Conservation (phyloP, 2,797 vertebrate species). For the Emys orbicularis region DNA sequence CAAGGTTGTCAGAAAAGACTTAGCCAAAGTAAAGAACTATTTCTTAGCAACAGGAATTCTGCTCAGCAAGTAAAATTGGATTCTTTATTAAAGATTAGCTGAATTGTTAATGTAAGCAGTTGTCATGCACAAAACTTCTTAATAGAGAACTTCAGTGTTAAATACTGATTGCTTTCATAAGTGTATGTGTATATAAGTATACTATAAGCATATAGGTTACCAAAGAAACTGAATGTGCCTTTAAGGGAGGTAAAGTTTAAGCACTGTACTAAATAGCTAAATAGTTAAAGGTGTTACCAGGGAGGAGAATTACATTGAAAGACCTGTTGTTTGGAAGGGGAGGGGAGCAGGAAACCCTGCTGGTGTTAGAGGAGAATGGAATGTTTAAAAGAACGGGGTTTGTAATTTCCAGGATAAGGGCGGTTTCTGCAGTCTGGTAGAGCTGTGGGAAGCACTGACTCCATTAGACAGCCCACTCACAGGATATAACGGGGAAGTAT, state of each 20-base stretch:
- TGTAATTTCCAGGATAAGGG: constrained; percentile 87
- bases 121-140: background rate
- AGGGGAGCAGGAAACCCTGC: constrained; percentile 86
- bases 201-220: background rate
- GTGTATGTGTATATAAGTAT: background rate
- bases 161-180: background rate
- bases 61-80: background rate
- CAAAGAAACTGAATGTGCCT: background rate
- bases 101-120: background rate
- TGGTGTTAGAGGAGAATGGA: constrained; percentile 82
- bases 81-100: constrained; percentile 11
- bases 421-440: constrained; percentile 73
- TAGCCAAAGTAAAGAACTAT: constrained; percentile 11
- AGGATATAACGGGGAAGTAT: constrained; percentile 80
- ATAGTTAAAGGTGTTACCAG: constrained; percentile 88
- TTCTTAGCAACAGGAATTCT: background rate
- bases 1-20: constrained; percentile 51
- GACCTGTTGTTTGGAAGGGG: constrained; percentile 83
- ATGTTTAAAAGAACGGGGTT: constrained; percentile 86
- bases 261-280: constrained; percentile 53
- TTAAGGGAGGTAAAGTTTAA: constrained; percentile 15
- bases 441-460: constrained; percentile 77
- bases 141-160: background rate
- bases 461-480: constrained; percentile 81
- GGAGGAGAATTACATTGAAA: constrained; percentile 79